These are phyloP conservation scores for Herminia tarsipennalis DNA, from an alignment of 2,888 invertebrate genomes.

Conservation along the genomic window DNA sequence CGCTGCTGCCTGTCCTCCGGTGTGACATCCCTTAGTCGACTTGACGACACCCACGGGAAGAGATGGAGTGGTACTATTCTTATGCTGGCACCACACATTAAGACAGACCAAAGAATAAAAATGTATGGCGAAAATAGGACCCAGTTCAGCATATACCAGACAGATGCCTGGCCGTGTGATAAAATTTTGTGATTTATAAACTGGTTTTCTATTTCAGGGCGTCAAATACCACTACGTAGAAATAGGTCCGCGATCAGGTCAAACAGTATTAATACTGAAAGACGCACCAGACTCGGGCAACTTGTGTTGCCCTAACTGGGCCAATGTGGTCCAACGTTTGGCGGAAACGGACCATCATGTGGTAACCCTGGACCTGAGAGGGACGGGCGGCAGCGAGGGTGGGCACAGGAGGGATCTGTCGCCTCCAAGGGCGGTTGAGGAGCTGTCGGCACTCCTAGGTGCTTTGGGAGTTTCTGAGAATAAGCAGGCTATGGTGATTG, in stretches of 20 bases:
- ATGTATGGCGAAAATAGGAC: too few species aligned
- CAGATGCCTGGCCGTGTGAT: too few species aligned
- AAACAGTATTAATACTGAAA: constrained; percentile 68
- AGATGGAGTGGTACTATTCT: too few species aligned
- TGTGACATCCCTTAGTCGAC: too few species aligned
- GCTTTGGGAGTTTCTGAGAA: constrained; percentile 68
- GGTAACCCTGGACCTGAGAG: constrained; percentile 74
- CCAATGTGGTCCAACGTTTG: constrained; percentile 59
- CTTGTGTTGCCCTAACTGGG: constrained; percentile 71
- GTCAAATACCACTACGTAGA: constrained; percentile 82
- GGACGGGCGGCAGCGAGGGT: constrained; percentile 75
- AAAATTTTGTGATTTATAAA: too few species aligned
- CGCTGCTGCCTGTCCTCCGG: too few species aligned
- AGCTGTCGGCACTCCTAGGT: constrained; percentile 62
- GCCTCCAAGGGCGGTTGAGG: constrained; percentile 72
- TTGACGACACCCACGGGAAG: too few species aligned
- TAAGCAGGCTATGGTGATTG: constrained; percentile 69
- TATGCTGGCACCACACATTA: too few species aligned
- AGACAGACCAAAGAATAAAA: too few species aligned
- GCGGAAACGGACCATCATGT: constrained; percentile 69
- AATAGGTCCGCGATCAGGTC: constrained; percentile 70
- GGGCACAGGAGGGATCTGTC: constrained; percentile 66
- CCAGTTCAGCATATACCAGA: too few species aligned
- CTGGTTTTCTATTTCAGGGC: constrained; percentile 57
- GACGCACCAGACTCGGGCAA: constrained; percentile 73